These are phyloP conservation scores for Pomacea maculata DNA, from an alignment of 1,140 invertebrate species.

Conservation along the genomic window DNA sequence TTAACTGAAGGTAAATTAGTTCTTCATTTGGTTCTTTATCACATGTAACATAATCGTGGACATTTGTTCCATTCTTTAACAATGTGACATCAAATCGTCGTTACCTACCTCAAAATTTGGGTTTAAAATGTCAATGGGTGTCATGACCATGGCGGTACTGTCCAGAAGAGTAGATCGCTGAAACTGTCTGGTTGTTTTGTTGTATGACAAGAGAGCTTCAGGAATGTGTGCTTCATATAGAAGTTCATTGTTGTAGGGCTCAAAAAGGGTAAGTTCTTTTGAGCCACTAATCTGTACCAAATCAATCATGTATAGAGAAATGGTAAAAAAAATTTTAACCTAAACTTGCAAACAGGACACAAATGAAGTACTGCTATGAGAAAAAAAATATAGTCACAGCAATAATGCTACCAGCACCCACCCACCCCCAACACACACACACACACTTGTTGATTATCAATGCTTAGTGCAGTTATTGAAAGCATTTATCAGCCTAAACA, in stretches of 20 bases:
- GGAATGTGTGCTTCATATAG: slow-evolving; percentile 62
- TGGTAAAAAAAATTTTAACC: background rate
- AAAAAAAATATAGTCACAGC: background rate
- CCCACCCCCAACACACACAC: background rate
- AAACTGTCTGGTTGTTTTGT: slow-evolving; percentile 39
- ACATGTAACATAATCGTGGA: background rate
- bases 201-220: slow-evolving; percentile 52
- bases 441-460: background rate
- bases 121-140: slow-evolving; percentile 55
- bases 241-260: slow-evolving; percentile 53
- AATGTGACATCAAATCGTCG: background rate
- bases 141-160: slow-evolving; percentile 63
- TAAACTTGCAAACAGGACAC: background rate
- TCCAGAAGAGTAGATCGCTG: slow-evolving; percentile 44
- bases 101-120: slow-evolving; percentile 54
- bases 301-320: slow-evolving; percentile 8
- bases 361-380: too few species aligned
- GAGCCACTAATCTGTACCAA: slow-evolving; percentile 56
- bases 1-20: too few species aligned
- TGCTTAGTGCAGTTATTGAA: background rate
- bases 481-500: too few species aligned
- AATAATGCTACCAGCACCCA: background rate
- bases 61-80: too few species aligned
- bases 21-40: background rate
- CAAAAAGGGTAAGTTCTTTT: slow-evolving; percentile 58